Base-by-base conservation (phyloP, 2,888 invertebrate genomes). In the Serrognathus titanus region DNA sequence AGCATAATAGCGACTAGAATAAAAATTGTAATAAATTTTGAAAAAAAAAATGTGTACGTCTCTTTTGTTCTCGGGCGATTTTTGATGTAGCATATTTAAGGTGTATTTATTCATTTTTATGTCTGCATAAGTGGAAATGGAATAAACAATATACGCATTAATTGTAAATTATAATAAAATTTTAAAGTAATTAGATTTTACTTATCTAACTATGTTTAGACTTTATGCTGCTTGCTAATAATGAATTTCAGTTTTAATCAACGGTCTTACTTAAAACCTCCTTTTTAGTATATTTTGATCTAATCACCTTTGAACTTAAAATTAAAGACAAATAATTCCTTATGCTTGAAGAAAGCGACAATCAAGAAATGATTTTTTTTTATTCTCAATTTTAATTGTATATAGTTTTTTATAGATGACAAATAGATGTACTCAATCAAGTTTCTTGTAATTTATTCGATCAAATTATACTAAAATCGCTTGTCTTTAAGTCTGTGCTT, bases 21-120 rank as follows among this genome's bases (percentile, higher is more conserved):
- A 43, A 43, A 43, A 43, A 43, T 11, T 12, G 16, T 43, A 43
- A 16, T 16, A 43, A 43, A 16, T 43, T 43, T 43, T 43, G 20
- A 43, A 43, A 43, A 16, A 16, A 43, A 10, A 43, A 12, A 12
- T 40, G 12, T 12, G 40, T 40, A 12, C 16, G 13, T 48, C 10
- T 47, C 50, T 45, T 45, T 49, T 36, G 41, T 49, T 43, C 50
- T 50, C 38, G 45, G 43, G 45, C 39, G 50, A 43, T 50, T 53
- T 58, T 57, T 36, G 45, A 31, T 52, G 52, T 52, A 35, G 49
- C 45, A 49, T 49, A 31, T 9, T 35, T 38, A 54, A 54, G 51
- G 51, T 54, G 51, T 58, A 54, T 58, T 58, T 58, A 58, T 58
- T 58, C 54, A 40, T 54, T 58, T 50, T 51, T 58, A 58, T 50